These are phyloP conservation scores for Molorchus minor DNA, from an alignment of 2,888 invertebrate genomes.

Conservation along the genomic window DNA sequence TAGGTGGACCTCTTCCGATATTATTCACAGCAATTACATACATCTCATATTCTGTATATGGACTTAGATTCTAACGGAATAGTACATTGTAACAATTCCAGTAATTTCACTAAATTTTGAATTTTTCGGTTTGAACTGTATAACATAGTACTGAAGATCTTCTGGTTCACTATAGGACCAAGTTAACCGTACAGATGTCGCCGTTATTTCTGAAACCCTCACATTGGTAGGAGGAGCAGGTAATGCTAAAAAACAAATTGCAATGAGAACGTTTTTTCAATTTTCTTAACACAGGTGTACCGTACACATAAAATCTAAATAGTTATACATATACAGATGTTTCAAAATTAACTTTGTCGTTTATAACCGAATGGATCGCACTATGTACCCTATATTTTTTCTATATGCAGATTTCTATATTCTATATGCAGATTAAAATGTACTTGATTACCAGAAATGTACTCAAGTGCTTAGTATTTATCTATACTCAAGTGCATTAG, in stretches of 20 bases:
- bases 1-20: constrained; percentile 91
- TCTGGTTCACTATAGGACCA: constrained; percentile 93
- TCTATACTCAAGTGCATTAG: no score
- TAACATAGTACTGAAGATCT: constrained; percentile 94
- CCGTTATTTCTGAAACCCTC: constrained; percentile 90
- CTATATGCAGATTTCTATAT: no score
- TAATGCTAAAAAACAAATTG: constrained; percentile 73
- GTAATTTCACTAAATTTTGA: constrained; percentile 93
- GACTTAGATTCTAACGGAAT: constrained; percentile 90
- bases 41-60: constrained; percentile 97
- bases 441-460: no score
- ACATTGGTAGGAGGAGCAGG: constrained; percentile 92
- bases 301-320: no score
- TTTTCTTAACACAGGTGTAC: no score
- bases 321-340: no score
- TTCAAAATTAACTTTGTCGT: no score
- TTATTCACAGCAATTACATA: constrained; percentile 94
- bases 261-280: no score
- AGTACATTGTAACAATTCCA: constrained; percentile 92
- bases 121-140: constrained; percentile 95
- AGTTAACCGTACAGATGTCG: constrained; percentile 89
- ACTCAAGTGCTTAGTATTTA: no score
- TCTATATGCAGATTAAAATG: no score
- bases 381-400: no score
- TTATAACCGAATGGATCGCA: no score